phyloP scores from a whole-genome alignment of 2,888 invertebrate genomes.

The Melitaea athalia region DNA sequence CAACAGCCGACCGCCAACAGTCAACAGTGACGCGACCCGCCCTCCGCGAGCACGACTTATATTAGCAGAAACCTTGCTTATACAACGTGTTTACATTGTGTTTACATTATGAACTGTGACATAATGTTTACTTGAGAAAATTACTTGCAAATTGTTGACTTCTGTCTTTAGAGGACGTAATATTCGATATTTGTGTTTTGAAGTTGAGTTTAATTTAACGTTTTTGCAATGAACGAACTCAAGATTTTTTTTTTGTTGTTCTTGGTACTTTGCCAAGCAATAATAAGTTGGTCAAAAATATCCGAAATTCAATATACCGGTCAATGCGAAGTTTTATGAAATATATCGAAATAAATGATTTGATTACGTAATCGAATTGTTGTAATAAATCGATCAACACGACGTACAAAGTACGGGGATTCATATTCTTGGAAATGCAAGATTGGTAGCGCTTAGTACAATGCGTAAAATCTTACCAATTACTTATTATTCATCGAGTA shows the following conservation, averaged over 20 bases:
- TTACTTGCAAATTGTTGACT: conserved; percentile 16
- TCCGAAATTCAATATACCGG: conserved; percentile 3
- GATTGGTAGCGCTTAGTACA: not conserved
- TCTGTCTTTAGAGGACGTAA: conserved; percentile 8
- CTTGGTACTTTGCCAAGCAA: conserved; percentile 32
- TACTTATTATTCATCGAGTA: not conserved
- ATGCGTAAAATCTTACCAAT: not conserved
- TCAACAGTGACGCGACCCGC: conserved; percentile 49
- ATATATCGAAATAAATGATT: not conserved
- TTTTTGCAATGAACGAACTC: not conserved
- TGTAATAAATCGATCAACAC: too few relatives aligned
- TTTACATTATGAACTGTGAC: conserved; percentile 1
- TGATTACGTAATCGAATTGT: too few relatives aligned
- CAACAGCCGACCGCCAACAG: conserved; percentile 42
- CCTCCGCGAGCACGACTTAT: conserved; percentile 37
- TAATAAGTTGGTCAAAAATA: conserved; percentile 17
- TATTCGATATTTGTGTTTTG: not conserved
- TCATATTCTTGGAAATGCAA: not conserved
- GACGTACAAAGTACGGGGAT: too few relatives aligned
- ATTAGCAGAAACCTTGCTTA: conserved; percentile 36
- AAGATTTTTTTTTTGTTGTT: conserved; percentile 17
- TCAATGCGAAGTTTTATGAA: not conserved
- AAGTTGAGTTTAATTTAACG: not conserved
- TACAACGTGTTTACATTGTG: conserved; percentile 7
- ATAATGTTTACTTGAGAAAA: conserved; percentile 16